Conservation (phyloP, 2,113 vertebrate genomes). For the Cyphomyrus discorhynchus region DNA sequence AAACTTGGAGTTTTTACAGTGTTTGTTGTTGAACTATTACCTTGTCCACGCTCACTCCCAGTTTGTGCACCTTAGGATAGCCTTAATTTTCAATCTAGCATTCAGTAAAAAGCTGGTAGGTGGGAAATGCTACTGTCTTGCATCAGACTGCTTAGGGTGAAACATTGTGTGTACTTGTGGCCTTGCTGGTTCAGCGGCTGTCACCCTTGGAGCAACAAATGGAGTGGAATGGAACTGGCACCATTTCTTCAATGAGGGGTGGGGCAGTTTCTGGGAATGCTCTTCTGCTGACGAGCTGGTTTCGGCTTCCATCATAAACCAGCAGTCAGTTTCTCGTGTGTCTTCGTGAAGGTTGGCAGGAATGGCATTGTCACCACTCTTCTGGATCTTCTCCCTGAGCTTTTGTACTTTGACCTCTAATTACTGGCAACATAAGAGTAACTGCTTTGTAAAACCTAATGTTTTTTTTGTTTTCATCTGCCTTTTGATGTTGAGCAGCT, state of each 20-base stretch:
- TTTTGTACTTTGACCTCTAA: background rate
- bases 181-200: background rate
- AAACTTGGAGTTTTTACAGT: background rate
- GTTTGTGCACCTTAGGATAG: background rate
- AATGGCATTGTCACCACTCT: background rate
- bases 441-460: background rate
- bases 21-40: background rate
- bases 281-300: background rate
- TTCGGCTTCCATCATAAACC: background rate
- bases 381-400: background rate
- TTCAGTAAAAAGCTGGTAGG: background rate
- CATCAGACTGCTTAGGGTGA: background rate
- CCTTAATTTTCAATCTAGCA: background rate
- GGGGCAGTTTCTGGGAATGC: constrained; percentile 12
- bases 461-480: background rate
- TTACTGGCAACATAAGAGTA: background rate
- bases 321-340: background rate
- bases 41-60: background rate
- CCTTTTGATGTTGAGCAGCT: background rate
- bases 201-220: background rate
- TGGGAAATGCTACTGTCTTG: background rate
- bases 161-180: background rate
- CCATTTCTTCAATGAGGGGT: background rate
- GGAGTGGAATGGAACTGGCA: background rate
- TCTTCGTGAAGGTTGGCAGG: background rate